phyloP scores from a whole-genome alignment of 2,888 invertebrate species.

The Drosophila emarginata region DNA sequence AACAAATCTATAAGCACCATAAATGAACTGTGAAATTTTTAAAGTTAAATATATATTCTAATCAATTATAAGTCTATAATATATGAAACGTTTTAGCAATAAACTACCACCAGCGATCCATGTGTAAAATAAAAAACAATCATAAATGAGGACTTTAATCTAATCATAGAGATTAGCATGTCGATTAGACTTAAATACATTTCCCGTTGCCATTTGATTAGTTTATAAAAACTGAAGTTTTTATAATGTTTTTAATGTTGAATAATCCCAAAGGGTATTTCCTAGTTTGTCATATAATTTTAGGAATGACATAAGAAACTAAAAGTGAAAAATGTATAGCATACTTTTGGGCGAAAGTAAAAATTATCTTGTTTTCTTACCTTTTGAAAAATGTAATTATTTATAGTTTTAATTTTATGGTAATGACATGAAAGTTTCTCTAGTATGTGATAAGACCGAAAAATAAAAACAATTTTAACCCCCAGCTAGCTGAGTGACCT shows the following conservation, averaged over 20 bases:
- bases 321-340: background rate
- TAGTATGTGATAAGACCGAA: background rate
- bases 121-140: slow-evolving; percentile 24
- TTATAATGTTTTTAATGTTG: background rate
- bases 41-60: background rate
- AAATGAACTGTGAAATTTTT: slow-evolving; percentile 8
- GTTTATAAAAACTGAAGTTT: background rate
- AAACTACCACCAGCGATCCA: slow-evolving; percentile 32
- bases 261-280: background rate
- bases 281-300: background rate
- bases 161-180: slow-evolving; percentile 52
- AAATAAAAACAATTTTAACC: background rate
- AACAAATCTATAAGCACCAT: slow-evolving; percentile 21
- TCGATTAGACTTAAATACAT: slow-evolving; percentile 25
- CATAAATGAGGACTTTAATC: slow-evolving; percentile 43
- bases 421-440: background rate
- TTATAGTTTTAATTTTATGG: background rate
- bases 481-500: background rate
- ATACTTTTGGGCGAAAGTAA: slow-evolving; percentile 8
- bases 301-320: background rate
- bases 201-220: slow-evolving; percentile 15
- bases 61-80: slow-evolving; percentile 1
- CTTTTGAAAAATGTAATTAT: background rate
- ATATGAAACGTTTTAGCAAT: slow-evolving; percentile 20
- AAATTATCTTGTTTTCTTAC: background rate